Evolutionary conservation across 2,113 vertebrate genomes (phyloP).

Genomic region (Cottus gobio): DNA sequence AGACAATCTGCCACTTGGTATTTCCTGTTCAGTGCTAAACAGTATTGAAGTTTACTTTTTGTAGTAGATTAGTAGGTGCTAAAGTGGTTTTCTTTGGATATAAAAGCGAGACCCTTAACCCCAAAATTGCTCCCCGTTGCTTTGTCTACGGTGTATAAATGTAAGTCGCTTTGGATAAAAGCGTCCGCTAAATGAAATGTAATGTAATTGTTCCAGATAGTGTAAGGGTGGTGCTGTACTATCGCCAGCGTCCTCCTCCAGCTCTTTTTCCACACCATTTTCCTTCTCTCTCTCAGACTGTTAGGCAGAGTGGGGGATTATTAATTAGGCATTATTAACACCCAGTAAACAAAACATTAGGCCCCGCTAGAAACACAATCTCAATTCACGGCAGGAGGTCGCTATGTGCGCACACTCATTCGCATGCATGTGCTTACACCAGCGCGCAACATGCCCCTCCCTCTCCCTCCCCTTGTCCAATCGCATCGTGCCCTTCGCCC

Average conservation of each 20-base stretch:
- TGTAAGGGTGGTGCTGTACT: slow-evolving; percentile 6
- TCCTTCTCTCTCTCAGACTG: slow-evolving; percentile 76
- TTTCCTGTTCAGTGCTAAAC: background rate
- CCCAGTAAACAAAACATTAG: slow-evolving; percentile 99
- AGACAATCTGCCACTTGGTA: background rate
- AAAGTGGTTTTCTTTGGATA: background rate
- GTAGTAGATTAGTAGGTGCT: background rate
- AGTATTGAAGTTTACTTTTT: background rate
- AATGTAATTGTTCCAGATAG: slow-evolving; percentile 4
- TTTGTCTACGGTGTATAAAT: too few relatives aligned
- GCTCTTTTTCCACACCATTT: slow-evolving; percentile 56
- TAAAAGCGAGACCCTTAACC: too few relatives aligned
- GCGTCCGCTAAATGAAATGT: too few relatives aligned
- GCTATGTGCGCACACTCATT: slow-evolving; percentile 65
- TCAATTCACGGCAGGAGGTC: slow-evolving; percentile 90
- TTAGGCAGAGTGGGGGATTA: slow-evolving; percentile 90
- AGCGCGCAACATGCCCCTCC: slow-evolving; percentile 56
- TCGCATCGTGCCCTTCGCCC: slow-evolving; percentile 92
- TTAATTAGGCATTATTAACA: slow-evolving; percentile 99
- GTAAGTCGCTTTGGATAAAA: too few relatives aligned
- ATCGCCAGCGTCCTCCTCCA: slow-evolving; percentile 37
- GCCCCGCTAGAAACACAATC: slow-evolving; percentile 96
- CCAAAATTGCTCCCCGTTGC: too few relatives aligned
- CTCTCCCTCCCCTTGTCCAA: slow-evolving; percentile 87
- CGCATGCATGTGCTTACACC: slow-evolving; percentile 43